Evolutionary conservation across 2,113 vertebrate genomes (phyloP).

Genomic region (Hemibagrus wyckioides): DNA sequence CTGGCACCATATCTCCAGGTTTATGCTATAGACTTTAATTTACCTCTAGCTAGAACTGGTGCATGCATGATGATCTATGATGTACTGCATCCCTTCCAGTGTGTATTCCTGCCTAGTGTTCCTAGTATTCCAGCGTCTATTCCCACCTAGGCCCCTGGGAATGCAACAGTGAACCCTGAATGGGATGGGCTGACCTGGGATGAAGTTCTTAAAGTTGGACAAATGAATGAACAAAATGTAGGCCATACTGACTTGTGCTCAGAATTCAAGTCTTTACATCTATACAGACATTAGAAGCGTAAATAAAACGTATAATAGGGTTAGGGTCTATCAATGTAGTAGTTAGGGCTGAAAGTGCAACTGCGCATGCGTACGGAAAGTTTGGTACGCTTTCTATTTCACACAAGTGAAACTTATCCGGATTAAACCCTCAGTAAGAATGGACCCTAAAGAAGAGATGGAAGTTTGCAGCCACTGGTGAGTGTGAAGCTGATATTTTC

Average conservation of each 20-base stretch:
- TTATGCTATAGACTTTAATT: background rate
- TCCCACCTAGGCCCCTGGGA: background rate
- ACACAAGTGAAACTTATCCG: background rate
- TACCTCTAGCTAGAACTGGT: background rate
- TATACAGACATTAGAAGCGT: background rate
- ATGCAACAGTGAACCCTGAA: background rate
- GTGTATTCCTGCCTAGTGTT: no score
- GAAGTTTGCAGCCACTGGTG: constrained; percentile 48
- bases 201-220: background rate
- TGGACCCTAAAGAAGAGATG: constrained; percentile 14
- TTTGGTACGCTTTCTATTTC: constrained; percentile 24
- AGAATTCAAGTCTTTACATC: no score
- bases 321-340: no score
- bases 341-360: background rate
- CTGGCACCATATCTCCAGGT: no score
- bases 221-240: background rate
- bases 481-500: background rate
- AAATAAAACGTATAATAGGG: no score
- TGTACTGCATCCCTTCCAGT: background rate
- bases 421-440: background rate
- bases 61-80: background rate
- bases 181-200: no score
- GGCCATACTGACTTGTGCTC: background rate
- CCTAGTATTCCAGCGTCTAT: no score
- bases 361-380: background rate